Percentiles rank a stretch among this genome's conserved stretches.
Evolutionary conservation across 2,113 vertebrate species (phyloP).

Genomic region (Phyllostomus hastatus): DNA sequence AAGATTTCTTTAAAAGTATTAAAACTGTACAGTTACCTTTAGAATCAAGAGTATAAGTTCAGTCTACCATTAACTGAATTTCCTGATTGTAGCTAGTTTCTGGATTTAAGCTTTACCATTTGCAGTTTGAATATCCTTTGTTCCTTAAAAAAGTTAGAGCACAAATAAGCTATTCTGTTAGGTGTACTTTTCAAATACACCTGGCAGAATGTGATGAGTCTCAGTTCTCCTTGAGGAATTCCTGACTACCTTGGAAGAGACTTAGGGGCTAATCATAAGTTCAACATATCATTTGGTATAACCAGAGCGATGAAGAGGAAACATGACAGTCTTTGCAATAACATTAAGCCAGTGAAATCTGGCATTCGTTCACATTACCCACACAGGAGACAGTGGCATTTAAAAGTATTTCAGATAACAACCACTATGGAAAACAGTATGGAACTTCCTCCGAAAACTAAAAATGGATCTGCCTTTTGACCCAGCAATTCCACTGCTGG

Average conservation of each 20-base stretch:
- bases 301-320: background rate
- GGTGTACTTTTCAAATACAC: background rate
- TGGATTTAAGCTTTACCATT: background rate
- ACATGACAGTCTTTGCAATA: slow-evolving; percentile 9
- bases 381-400: background rate
- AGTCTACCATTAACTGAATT: background rate
- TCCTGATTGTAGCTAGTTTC: background rate
- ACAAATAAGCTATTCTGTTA: background rate
- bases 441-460: too few relatives aligned
- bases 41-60: background rate
- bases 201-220: background rate
- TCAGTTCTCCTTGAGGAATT: background rate
- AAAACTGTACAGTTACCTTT: background rate
- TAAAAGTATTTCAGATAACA: background rate
- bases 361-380: background rate
- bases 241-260: background rate
- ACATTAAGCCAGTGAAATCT: background rate
- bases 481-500: too few relatives aligned
- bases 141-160: background rate
- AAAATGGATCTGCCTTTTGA: too few relatives aligned
- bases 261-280: background rate
- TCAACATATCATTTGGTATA: background rate
- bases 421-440: too few relatives aligned
- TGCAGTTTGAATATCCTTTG: background rate
- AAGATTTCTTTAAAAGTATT: background rate